Base-by-base conservation (phyloP, 2,113 vertebrate genomes). In the Catharus fuscescens region DNA sequence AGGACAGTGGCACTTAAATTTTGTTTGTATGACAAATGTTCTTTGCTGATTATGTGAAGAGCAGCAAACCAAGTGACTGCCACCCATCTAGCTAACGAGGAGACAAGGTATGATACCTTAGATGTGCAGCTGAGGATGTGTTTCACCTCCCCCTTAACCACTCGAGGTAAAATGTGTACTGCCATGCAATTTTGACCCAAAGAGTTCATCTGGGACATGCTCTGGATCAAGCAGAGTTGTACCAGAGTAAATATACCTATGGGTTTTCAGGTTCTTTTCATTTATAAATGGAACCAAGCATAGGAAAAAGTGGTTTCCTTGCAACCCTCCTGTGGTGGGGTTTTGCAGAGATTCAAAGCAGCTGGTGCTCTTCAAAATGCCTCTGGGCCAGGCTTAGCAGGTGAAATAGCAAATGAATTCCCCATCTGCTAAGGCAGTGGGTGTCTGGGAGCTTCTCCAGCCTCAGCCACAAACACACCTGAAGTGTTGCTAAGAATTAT, bases 241-340 rank as follows among this genome's bases (percentile, higher is more conserved):
- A 21, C 7, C 7, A 24, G 13, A 36, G 25, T 14, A 5, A 71
- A 3, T 21, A 7, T 9, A 14, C 5, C 13, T 29, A 9, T 5
- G 6, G 32, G 10, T 12, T 80, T 89, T 45, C 32, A 32, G 13
- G 16, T 64, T 4, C 18, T 64, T 42, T 59, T 45, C 4, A 10
- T 48, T 40, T 48, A 12, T 36, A 15, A n/a, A 34, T 15, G 6
- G 26, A 80, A 12, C 17, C 0, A 14, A 80, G 42, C 10, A 20
- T 3, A 5, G 38, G 28, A 11, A 40, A 78, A 31, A 14, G 8
- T 3, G 3, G 8, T 50, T 24, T 90, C 53, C 32, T 67, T 36
- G n/a, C 10, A 34, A 15, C 19, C 3, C 16, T 40, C 64, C 57
- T n/a, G 28, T 0, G 0, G 14, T 4, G 23, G 23, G 25, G 23